Percentiles rank a stretch among this genome's conserved stretches.
Evolutionary conservation across 2,888 invertebrate genomes (phyloP).

Genomic region (Acleris literana): DNA sequence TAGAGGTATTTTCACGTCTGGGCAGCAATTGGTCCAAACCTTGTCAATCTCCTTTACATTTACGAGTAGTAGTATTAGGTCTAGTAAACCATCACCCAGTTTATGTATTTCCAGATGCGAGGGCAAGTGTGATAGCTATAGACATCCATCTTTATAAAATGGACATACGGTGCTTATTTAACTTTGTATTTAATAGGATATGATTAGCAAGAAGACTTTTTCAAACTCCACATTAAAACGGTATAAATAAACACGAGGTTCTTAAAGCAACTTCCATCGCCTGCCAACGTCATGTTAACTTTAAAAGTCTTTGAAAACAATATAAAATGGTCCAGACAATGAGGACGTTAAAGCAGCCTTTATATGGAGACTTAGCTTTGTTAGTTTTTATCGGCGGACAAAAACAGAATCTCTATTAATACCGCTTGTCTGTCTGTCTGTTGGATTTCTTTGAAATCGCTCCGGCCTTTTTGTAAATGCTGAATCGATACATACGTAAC

Average conservation of each 20-base stretch:
- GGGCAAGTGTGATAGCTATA: too few relatives aligned
- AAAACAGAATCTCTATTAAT: conserved; percentile 32
- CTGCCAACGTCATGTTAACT: conserved; percentile 34
- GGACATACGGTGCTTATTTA: too few relatives aligned
- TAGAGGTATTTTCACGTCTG: too few relatives aligned
- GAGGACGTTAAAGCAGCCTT: conserved; percentile 25
- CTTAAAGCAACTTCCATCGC: conserved; percentile 8
- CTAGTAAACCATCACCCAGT: too few relatives aligned
- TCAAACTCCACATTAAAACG: background rate
- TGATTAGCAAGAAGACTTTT: background rate
- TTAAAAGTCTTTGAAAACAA: conserved; percentile 24
- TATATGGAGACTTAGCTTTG: conserved; percentile 25
- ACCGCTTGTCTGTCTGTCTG: conserved; percentile 25
- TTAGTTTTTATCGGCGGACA: conserved; percentile 30
- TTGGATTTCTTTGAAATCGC: conserved; percentile 14
- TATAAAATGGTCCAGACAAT: conserved; percentile 30
- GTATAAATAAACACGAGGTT: conserved; percentile 1
- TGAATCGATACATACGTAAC: conserved; percentile 33
- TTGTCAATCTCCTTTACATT: too few relatives aligned
- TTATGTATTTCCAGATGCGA: too few relatives aligned
- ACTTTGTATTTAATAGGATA: too few relatives aligned
- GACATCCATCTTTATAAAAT: too few relatives aligned
- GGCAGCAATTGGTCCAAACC: too few relatives aligned
- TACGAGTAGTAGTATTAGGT: too few relatives aligned
- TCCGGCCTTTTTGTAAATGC: conserved; percentile 24